Evolutionary conservation across 53 echinoderm and acorn worm genomes (phyloP).

Genomic region (Holothuria leucospilota): DNA sequence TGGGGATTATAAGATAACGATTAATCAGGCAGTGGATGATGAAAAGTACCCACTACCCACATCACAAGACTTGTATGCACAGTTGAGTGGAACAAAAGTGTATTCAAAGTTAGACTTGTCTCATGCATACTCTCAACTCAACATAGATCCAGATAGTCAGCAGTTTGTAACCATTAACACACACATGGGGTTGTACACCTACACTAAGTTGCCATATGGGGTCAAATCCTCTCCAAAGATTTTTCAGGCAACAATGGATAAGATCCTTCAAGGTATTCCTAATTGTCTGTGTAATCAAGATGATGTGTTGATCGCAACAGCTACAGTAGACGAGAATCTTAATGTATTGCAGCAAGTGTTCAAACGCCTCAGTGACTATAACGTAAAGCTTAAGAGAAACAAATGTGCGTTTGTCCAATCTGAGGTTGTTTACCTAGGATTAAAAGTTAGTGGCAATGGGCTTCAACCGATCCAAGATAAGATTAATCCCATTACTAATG

Average conservation of each 20-base stretch:
- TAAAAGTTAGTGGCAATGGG: conserved; percentile 34
- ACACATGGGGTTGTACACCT: conserved; percentile 58
- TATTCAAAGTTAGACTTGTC: too few relatives aligned
- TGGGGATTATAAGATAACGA: conserved; percentile 52
- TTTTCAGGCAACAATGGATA: too few relatives aligned
- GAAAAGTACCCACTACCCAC: conserved; percentile 66
- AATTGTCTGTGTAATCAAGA: too few relatives aligned
- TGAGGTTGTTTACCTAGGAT: conserved; percentile 51
- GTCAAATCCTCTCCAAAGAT: too few relatives aligned
- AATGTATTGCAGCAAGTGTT: too few relatives aligned
- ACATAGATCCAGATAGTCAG: too few relatives aligned
- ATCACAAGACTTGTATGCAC: too few relatives aligned
- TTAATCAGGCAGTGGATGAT: conserved; percentile 60
- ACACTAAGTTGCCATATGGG: conserved; percentile 71
- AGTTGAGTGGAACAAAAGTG: conserved; percentile 40
- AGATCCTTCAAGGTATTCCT: conserved; percentile 53
- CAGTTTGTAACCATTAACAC: conserved; percentile 65
- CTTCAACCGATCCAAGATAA: conserved; percentile 49
- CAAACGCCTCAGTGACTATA: conserved; percentile 48
- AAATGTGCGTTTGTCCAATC: too few relatives aligned
- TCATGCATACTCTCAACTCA: too few relatives aligned
- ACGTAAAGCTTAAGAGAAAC: conserved; percentile 33
- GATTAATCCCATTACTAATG: conserved; percentile 30
- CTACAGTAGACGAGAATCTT: conserved; percentile 26
- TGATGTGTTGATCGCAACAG: conserved; percentile 54